A percentile compares a stretch with the other conserved stretches of the same genome.
These are phyloP conservation scores for Parasteatoda lunata DNA, from an alignment of 2,888 invertebrate species.

Conservation along the genomic window DNA sequence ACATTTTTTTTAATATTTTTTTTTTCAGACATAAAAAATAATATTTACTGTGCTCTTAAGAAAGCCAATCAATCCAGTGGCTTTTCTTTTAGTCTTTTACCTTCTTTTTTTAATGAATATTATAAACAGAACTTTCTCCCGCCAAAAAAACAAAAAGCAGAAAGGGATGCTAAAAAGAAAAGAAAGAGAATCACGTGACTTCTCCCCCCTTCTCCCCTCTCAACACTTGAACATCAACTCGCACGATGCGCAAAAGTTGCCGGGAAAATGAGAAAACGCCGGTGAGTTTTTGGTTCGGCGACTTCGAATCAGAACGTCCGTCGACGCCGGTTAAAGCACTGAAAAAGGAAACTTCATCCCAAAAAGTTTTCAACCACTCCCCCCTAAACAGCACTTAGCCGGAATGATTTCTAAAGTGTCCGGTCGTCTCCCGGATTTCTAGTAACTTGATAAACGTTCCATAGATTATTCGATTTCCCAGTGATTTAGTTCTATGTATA, in stretches of 20 bases:
- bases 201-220: background rate
- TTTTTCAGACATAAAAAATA: too few relatives aligned
- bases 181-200: background rate
- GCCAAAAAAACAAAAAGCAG: background rate
- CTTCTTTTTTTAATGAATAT: background rate
- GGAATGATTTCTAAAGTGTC: slow-evolving; percentile 5
- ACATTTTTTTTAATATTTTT: too few relatives aligned
- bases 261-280: background rate
- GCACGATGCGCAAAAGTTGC: slow-evolving; percentile 2
- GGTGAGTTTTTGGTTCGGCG: slow-evolving; percentile 5
- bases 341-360: background rate
- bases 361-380: background rate
- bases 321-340: background rate
- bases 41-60: too few relatives aligned
- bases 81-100: background rate
- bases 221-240: background rate
- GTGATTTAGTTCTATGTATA: background rate
- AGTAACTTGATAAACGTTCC: background rate
- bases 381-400: background rate
- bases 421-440: background rate
- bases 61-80: too few relatives aligned
- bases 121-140: background rate
- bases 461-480: background rate
- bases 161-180: background rate
- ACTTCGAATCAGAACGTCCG: background rate